phyloP scores from a whole-genome alignment of 2,888 invertebrate genomes.

The Meganola albula region DNA sequence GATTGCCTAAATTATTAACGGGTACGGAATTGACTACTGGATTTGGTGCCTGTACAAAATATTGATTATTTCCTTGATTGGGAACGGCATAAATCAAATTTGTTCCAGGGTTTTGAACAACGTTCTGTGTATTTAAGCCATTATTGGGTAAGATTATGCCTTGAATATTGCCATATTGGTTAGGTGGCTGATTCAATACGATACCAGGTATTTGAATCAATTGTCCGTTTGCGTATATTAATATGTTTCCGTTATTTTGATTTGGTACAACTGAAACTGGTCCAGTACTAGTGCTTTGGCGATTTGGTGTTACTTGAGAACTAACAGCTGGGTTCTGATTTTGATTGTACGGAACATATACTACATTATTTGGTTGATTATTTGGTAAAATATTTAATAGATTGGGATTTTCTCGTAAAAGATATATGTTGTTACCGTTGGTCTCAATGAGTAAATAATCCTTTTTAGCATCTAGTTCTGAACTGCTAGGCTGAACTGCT shows the following conservation, averaged over 20 bases:
- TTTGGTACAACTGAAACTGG: constrained; percentile 1
- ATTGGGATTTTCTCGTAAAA: constrained; percentile 22
- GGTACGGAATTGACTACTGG: no score
- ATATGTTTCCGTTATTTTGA: constrained; percentile 13
- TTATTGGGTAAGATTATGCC: constrained; percentile 7
- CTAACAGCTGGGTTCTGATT: constrained; percentile 7
- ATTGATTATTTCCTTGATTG: constrained; percentile 7
- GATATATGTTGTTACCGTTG: constrained; percentile 14
- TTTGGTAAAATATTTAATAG: constrained; percentile 4
- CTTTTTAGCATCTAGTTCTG: constrained; percentile 12
- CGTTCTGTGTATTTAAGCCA: constrained; percentile 7
- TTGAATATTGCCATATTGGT: constrained; percentile 8
- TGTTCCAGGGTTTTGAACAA: constrained; percentile 6
- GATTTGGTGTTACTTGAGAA: constrained; percentile 8
- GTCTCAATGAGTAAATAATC: constrained; percentile 19
- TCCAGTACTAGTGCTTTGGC: background rate
- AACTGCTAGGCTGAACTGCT: background rate
- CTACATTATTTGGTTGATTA: constrained; percentile 8
- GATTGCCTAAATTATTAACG: constrained; percentile 2
- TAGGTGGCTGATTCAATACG: constrained; percentile 16
- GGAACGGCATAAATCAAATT: constrained; percentile 14
- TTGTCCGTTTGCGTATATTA: constrained; percentile 23
- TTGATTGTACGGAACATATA: constrained; percentile 17
- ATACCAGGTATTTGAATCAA: constrained; percentile 19
- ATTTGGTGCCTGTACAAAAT: constrained; percentile 5